phyloP scores from a whole-genome alignment of 2,888 invertebrate species.

The Lasioglossum malachurum region DNA sequence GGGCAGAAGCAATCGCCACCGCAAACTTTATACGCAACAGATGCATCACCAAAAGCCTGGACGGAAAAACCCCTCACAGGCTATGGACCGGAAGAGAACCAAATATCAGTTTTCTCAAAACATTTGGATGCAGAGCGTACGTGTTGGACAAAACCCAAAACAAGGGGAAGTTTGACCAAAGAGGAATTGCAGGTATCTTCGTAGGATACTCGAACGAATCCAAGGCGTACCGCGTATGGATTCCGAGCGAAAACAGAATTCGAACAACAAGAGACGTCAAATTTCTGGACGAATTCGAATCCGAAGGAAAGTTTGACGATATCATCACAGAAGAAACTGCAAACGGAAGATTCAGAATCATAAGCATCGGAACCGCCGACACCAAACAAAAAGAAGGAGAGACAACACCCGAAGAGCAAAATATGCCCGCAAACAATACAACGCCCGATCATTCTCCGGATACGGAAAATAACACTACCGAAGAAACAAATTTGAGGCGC shows the following conservation, averaged over 20 bases:
- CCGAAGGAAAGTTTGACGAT: no score
- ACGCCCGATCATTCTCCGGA: neutral
- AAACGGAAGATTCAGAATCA: no score
- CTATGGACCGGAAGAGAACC: neutral
- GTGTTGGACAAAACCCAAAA: neutral
- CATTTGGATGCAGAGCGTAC: neutral
- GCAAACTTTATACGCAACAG: neutral
- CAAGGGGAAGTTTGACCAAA: neutral
- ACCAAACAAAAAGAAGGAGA: no score
- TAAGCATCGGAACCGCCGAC: no score
- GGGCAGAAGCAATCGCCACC: slow-evolving; percentile 8
- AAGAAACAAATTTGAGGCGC: neutral
- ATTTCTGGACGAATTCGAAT: no score
- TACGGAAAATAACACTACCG: neutral
- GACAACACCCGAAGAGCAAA: no score
- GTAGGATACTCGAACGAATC: slow-evolving; percentile 3
- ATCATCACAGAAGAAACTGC: no score
- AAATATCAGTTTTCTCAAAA: neutral
- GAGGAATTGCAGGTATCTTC: neutral
- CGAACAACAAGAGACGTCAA: no score
- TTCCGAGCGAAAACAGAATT: no score
- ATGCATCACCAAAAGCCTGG: slow-evolving; percentile 2
- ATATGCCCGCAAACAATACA: no score
- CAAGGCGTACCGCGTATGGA: slow-evolving; percentile 6
- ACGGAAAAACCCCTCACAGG: neutral